Evolutionary conservation across 2,113 vertebrate genomes (phyloP).

Genomic region (Lucifuga dentata): DNA sequence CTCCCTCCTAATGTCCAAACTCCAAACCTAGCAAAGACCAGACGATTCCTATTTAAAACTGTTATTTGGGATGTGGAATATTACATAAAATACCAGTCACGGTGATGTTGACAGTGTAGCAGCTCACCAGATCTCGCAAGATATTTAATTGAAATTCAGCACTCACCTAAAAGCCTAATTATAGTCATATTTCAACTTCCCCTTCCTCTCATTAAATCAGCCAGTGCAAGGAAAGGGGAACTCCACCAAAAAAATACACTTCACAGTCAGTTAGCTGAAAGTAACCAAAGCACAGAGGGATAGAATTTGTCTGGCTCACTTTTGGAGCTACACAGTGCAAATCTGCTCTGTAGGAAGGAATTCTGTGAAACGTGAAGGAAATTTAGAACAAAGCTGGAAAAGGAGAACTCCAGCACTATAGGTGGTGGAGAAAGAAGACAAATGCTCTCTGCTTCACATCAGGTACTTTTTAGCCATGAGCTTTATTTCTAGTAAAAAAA

Average conservation of each 20-base stretch:
- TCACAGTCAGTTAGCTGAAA: not conserved
- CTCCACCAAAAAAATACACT: constrained; percentile 6
- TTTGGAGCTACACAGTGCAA: not conserved
- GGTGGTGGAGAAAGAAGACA: not conserved
- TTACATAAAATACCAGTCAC: no score
- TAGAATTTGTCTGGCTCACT: not conserved
- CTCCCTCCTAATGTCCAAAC: no score
- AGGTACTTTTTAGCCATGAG: constrained; percentile 21
- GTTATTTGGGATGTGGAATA: no score
- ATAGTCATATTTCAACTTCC: constrained; percentile 7
- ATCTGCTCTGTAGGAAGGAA: not conserved
- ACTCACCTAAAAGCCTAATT: not conserved
- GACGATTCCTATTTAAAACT: no score
- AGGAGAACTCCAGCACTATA: not conserved
- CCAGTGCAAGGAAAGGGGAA: not conserved
- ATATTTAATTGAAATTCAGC: not conserved
- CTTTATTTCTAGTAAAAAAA: not conserved
- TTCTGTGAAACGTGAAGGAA: no score
- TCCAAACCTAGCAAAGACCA: no score
- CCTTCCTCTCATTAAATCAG: constrained; percentile 2
- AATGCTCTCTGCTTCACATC: not conserved
- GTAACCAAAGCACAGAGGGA: not conserved
- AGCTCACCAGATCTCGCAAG: no score
- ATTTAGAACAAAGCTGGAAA: no score
- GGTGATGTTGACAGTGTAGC: no score